These are phyloP conservation scores for Cyclophora punctaria DNA, from an alignment of 2,888 invertebrate species.

Conservation along the genomic window DNA sequence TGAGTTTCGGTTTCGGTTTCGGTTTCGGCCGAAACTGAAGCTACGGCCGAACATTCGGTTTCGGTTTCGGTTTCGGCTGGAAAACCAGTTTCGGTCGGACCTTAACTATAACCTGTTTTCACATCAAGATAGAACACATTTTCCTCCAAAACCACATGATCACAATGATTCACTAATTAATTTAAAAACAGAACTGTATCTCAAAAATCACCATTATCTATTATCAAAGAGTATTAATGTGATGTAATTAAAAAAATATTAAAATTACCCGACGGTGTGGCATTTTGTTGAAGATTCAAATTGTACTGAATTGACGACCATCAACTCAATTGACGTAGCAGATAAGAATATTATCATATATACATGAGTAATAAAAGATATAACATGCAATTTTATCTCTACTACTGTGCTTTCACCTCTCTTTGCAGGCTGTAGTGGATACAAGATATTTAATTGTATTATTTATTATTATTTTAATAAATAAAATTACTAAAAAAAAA, in stretches of 20 bases:
- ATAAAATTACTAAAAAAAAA: no score
- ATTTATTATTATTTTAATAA: no score
- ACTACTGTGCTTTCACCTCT: slow-evolving; percentile 31
- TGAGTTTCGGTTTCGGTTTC: no score
- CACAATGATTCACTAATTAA: slow-evolving; percentile 3
- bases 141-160: slow-evolving; percentile 10
- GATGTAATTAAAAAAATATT: slow-evolving; percentile 19
- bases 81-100: no score
- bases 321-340: slow-evolving; percentile 46
- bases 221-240: slow-evolving; percentile 4
- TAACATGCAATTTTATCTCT: slow-evolving; percentile 25
- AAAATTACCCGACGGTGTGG: slow-evolving; percentile 58
- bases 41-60: no score
- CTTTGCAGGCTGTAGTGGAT: slow-evolving; percentile 18
- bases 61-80: no score
- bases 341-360: slow-evolving; percentile 62
- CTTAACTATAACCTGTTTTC: slow-evolving; percentile 4
- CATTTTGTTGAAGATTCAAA: slow-evolving; percentile 59
- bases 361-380: slow-evolving; percentile 34
- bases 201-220: slow-evolving; percentile 13
- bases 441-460: no score
- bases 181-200: slow-evolving; percentile 1
- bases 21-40: no score
- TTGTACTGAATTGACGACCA: slow-evolving; percentile 52
- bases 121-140: slow-evolving; percentile 5